Base-by-base conservation (phyloP, 2,888 invertebrate genomes). In the Petrolisthes cinctipes region DNA sequence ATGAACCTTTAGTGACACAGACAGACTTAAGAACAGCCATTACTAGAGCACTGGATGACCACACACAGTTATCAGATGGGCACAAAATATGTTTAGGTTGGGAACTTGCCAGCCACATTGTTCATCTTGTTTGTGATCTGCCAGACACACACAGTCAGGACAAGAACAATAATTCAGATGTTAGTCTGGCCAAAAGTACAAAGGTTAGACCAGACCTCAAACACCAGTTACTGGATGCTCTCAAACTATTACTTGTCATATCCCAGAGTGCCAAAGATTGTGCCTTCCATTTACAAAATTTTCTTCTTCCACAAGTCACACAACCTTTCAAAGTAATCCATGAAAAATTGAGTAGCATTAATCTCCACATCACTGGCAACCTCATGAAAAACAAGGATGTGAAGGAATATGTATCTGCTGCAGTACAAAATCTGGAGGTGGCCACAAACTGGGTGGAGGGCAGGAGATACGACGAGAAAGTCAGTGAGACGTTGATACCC, bases 281-380 rank as follows among this genome's bases (percentile, higher is more conserved):
- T 61, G 89, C 86, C 20, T 76, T 76, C 56, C 86, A 83, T 80
- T 71, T 80, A 14, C 82, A 75, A 6, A 56, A 17, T 7, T 76
- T 75, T n/a, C 66, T 89, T 5, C 76, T 89, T 51, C 83, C 86
- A 5, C 6, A 73, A 14, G 61, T 89, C 14, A 11, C 84, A 9
- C 71, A 82, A 54, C 76, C 89, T 14, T 66, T 89, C 54, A 56
- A 20, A 6, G 76, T 68, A 9, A 68, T 86, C 9, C 75, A 82
- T 66, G 75, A 75, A 5, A 84, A 81, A 20, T 54, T 89, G 57
- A 81, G 53, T 4, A 54, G 56, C 20, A 66, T 89, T 7, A 89
- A 89, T 66, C 37, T 89, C 56, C 86, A 89, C 71, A 89, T 89
- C 68, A 84, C 84, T n/a, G 66, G 73, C 53, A 71, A 86, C n/a